Evolutionary conservation across 2,797 vertebrate genomes (phyloP), one percentile per base, ranked within the genome.

Genomic region (Pangasius djambal): DNA sequence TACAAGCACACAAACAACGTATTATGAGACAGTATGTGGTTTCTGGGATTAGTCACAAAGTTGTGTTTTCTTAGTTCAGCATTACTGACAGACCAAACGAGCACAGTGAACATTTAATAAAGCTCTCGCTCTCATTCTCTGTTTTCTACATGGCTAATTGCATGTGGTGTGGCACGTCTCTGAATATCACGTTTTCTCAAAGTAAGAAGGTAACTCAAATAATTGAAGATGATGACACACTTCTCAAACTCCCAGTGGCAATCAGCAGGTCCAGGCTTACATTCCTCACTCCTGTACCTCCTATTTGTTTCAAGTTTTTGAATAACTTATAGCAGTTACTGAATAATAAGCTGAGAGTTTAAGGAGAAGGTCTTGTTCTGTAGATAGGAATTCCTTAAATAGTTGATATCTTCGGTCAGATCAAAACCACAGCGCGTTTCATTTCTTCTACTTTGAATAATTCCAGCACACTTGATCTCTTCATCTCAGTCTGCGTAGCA

Each of bases 401-500:
- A 13, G 10, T 61, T 82, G 34, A 59, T 55, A 85, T 85, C 83
- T 70, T 6, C 5, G 34, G 63, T 70, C 83, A 22, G 83, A 85
- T 86, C 70, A n/a, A 57, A 85, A 86, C 52, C 52, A 55, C 65
- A 37, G 65, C 16, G 18, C 34, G 52, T 85, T 69, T 69, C 2
- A 85, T 69, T 69, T 85, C 44, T 67, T 69, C 15, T n/a, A 31
- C 82, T 69, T 52, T 7, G 6, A 65, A 65, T 84, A 18, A n/a
- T 69, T 85, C 40, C n/a, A 69, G 83, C 83, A 85, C n/a, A 52
- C 44, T 52, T 67, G 48, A 85, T 69, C 63, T 69, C 82, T 67
- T 67, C 18, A 69, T 85, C 83, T 31, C 15, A 31, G 61, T 40
- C 83, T 31, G 70, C 10, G 48, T 28, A 37, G 37, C 48, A 57